Evolutionary conservation across 2,888 invertebrate species (phyloP).

Genomic region (Ferdinandea cuprea): DNA sequence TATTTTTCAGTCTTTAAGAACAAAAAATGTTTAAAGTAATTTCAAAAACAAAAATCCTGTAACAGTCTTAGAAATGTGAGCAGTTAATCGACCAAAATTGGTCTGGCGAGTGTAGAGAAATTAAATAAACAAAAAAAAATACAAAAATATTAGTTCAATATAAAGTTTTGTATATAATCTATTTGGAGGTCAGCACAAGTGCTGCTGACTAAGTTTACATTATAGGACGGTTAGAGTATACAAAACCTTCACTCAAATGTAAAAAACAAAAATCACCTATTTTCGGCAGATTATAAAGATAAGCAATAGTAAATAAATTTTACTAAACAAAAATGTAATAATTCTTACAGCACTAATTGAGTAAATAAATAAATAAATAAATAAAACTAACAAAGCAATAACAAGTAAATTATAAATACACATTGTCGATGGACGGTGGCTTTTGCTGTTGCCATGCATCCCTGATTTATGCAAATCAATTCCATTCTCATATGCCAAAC

Average conservation of each 20-base stretch:
- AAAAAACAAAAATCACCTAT: conserved; percentile 4
- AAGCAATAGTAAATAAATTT: neutral
- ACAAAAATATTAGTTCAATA: no score
- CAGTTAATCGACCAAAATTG: neutral
- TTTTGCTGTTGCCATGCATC: neutral
- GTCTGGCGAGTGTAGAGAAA: conserved; percentile 18
- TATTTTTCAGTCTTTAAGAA: conserved; percentile 46
- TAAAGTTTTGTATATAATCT: neutral
- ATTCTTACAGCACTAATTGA: conserved; percentile 11
- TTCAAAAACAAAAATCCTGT: neutral
- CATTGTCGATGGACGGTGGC: conserved; percentile 22
- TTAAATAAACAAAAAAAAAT: neutral
- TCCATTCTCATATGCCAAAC: conserved; percentile 78
- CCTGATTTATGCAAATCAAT: conserved; percentile 29
- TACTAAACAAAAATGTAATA: conserved; percentile 52
- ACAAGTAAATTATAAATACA: conserved; percentile 35
- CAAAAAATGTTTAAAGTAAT: neutral
- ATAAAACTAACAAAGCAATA: conserved; percentile 31
- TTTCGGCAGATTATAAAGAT: conserved; percentile 49
- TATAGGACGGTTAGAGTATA: conserved; percentile 54
- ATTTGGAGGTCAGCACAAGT: neutral
- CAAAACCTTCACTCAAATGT: conserved; percentile 20
- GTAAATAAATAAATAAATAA: conserved; percentile 29
- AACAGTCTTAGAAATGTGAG: conserved; percentile 11
- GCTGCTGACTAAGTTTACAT: neutral